phyloP scores from a whole-genome alignment of 2,113 vertebrate genomes.

The Gulo gulo region DNA sequence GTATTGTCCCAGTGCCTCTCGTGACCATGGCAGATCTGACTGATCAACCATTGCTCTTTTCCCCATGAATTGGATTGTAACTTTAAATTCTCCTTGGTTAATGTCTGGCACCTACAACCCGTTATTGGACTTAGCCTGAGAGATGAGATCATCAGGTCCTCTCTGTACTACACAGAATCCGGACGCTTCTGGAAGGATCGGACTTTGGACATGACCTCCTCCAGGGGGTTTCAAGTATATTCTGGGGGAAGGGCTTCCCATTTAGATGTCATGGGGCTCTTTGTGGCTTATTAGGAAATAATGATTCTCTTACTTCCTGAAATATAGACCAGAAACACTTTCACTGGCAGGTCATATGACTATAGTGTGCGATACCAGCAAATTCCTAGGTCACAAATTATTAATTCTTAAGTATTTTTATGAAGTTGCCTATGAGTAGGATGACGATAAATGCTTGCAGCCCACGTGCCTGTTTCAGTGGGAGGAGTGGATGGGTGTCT shows the following conservation, averaged over 20 bases:
- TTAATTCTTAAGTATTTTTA: not conserved
- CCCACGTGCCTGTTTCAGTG: not conserved
- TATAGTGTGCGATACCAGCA: not conserved
- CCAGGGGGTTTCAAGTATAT: too few species aligned
- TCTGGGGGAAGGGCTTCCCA: not conserved
- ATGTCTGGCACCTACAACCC: not conserved
- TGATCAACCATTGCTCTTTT: not conserved
- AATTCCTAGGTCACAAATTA: not conserved
- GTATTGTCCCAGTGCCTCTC: not conserved
- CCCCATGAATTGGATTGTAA: accelerated
- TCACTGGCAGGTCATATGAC: not conserved
- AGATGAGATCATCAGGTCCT: too few species aligned
- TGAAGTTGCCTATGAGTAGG: not conserved
- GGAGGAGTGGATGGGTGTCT: not conserved
- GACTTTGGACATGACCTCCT: not conserved
- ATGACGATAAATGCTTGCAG: not conserved
- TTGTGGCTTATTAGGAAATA: not conserved
- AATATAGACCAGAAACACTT: not conserved
- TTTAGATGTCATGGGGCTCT: not conserved
- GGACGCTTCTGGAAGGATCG: too few species aligned
- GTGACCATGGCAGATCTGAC: accelerated
- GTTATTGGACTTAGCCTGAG: not conserved
- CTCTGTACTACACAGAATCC: not conserved
- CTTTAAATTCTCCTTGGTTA: not conserved
- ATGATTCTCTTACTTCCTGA: not conserved